phyloP scores from a whole-genome alignment of 30 jellyfish, hydroid and myxozoan species.

The Hydractinia echinata region DNA sequence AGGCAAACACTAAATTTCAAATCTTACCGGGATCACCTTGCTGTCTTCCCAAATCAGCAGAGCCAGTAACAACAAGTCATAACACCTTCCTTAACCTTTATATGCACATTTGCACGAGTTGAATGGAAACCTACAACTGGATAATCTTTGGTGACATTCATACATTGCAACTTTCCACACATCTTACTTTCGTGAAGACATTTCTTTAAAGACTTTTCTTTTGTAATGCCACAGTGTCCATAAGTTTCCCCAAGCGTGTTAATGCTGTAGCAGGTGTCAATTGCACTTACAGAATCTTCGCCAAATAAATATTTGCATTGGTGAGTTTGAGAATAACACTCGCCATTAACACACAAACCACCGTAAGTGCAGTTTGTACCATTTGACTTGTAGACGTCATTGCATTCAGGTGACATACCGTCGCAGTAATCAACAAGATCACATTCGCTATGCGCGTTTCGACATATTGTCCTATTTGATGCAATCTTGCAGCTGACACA shows the following conservation, averaged over 20 bases:
- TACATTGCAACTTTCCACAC: constrained; percentile 14
- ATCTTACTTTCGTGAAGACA: neutral
- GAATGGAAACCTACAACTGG: constrained; percentile 3
- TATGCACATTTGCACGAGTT: neutral
- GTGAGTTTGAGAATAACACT: neutral
- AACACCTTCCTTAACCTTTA: neutral
- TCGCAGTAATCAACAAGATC: constrained; percentile 20
- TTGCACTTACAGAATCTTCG: neutral
- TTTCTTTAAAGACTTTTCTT: neutral
- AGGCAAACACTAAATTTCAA: neutral
- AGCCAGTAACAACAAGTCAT: neutral
- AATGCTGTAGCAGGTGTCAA: neutral
- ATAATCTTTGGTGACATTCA: neutral
- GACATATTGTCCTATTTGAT: constrained; percentile 2
- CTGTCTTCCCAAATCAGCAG: constrained; percentile 4
- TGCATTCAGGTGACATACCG: neutral
- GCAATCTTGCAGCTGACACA: neutral
- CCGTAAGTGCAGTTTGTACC: neutral
- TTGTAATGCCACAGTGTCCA: neutral
- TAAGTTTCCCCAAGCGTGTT: neutral
- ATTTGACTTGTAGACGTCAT: neutral
- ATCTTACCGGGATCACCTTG: neutral
- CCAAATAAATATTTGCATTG: constrained; percentile 19
- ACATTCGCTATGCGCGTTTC: neutral
- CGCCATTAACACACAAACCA: neutral